Evolutionary conservation across 2,113 vertebrate species (phyloP).

Genomic region (Ailurus styani): DNA sequence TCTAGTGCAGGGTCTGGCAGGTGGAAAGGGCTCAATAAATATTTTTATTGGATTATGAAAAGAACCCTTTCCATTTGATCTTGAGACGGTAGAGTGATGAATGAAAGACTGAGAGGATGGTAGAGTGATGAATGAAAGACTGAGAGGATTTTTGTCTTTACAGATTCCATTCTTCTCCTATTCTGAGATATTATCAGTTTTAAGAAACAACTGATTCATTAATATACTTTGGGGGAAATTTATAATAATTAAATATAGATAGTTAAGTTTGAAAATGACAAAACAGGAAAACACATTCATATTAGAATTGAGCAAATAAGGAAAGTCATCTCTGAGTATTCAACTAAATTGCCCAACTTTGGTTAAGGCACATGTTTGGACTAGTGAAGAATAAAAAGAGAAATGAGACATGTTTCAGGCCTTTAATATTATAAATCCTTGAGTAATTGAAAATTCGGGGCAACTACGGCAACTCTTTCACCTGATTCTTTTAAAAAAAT

Average conservation of each 20-base stretch:
- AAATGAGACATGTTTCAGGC: not conserved
- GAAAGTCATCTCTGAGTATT: not conserved
- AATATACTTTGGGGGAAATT: not conserved
- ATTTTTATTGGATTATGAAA: not conserved
- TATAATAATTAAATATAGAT: not conserved
- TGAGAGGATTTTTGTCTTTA: not conserved
- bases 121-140: not conserved
- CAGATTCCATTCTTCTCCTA: not conserved
- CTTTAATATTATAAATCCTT: not conserved
- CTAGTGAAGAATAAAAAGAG: conserved; percentile 5
- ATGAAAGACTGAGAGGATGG: no score
- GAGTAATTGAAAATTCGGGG: conserved; percentile 8
- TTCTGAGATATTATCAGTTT: not conserved
- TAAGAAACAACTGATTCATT: not conserved
- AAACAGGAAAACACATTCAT: not conserved
- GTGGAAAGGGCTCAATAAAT: not conserved
- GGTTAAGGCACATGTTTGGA: not conserved
- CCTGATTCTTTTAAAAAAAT: not conserved
- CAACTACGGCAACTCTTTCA: not conserved
- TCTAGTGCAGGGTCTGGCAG: not conserved
- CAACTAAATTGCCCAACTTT: not conserved
- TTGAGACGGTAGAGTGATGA: not conserved
- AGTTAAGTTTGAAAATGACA: not conserved
- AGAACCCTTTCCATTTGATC: not conserved
- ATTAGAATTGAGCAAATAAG: not conserved